Conservation (phyloP, 2,888 invertebrate species). For the Sphaerophoria rueppellii region DNA sequence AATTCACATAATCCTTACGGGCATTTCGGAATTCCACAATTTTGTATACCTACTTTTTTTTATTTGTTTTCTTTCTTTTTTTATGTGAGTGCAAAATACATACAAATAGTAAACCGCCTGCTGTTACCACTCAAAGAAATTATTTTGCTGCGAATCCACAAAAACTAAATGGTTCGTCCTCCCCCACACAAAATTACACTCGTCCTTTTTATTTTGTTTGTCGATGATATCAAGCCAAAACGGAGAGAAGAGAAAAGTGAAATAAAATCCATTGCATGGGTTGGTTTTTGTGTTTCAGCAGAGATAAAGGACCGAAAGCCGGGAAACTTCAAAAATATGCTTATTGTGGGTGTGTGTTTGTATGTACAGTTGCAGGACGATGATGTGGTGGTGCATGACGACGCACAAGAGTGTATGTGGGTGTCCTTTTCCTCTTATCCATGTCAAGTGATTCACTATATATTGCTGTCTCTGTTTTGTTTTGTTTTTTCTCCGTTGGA, state of each 20-base stretch:
- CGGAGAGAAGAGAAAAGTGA: not conserved
- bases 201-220: slow-evolving; percentile 7
- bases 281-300: not conserved
- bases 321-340: slow-evolving; percentile 17
- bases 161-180: slow-evolving; percentile 33
- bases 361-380: too few species aligned
- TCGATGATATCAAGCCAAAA: not conserved
- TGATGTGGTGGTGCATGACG: not conserved
- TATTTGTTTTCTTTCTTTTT: not conserved
- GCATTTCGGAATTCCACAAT: slow-evolving; percentile 42
- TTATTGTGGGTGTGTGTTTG: not conserved
- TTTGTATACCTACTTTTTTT: slow-evolving; percentile 9
- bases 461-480: slow-evolving; percentile 17
- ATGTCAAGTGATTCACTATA: slow-evolving; percentile 64
- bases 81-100: slow-evolving; percentile 52
- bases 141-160: slow-evolving; percentile 12
- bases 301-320: not conserved
- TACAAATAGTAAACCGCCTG: slow-evolving; percentile 68
- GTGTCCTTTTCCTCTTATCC: slow-evolving; percentile 59
- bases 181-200: slow-evolving; percentile 20
- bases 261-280: not conserved
- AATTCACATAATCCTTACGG: slow-evolving; percentile 29
- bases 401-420: slow-evolving; percentile 23
- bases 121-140: slow-evolving; percentile 24
- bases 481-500: slow-evolving; percentile 26